Base-by-base conservation (phyloP, 2,888 invertebrate species). In the Choristoneura rosaceana region DNA sequence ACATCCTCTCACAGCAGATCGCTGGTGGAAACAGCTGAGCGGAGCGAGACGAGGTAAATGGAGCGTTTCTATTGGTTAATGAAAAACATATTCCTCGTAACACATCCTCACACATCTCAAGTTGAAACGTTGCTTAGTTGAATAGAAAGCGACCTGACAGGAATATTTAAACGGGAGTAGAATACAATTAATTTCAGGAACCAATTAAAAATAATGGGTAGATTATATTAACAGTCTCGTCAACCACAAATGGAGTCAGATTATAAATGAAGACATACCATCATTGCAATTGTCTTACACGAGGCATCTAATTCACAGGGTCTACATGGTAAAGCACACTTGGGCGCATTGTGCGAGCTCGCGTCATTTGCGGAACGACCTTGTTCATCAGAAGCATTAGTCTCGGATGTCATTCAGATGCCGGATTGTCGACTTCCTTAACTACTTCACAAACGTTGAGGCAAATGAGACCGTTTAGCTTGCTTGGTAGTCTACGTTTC, bases 301-400 rank as follows among this genome's bases (percentile, higher is more conserved):
- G 25, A 63, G 55, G 63, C 45, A 34, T 69, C 63, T 70, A 45
- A 70, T 70, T 63, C 69, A 15, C 69, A 64, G 45, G 63, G 63
- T 34, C 63, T 63, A 62, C 55, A 63, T 63, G 62, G 69, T 45
- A 55, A 61, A 58, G 43, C 63, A 62, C 45, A 50, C 68, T 68
- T 68, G 60, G 68, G 58, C 47, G 58, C 45, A 58, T 25, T 55
- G 55, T 52, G 17, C 45, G 63, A 58, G 68, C 33, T 63, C 64
- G 63, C 63, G 52, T 73, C 71, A 68, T 69, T 73, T 69, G 64
- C 59, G 50, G 25, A 73, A 73, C 64, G 73, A 69, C 73, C 73
- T 69, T 73, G 64, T 73, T 64, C 73, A 64, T 73, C 73, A 73
- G 59, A 73, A 64, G 50, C 73, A 73, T 73, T 73, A 69, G 69